Evolutionary conservation across 2,113 vertebrate species (phyloP), one percentile per base, ranked within the genome.

Genomic region (Sander lucioperca): DNA sequence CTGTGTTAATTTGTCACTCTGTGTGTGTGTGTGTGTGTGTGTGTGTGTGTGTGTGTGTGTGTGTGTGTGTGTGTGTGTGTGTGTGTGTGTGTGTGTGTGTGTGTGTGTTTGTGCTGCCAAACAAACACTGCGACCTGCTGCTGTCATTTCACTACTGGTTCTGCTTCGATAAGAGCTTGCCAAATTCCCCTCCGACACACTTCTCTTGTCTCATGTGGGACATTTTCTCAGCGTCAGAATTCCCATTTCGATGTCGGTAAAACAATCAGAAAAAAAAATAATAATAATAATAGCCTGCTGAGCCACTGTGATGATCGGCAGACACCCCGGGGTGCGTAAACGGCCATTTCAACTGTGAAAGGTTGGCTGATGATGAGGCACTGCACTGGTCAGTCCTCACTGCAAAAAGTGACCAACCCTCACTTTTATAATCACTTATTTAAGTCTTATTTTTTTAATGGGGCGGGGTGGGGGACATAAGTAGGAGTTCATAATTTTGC

Each of bases 111-210:
- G 51, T 1, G 25, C 43, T 51, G 23, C 48, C 64, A 74, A 53
- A 82, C 59, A 63, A 58, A 81, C 68, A 25, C 16, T 81, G 70
- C 77, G 62, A 80, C 12, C 33, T 65, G 64, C 69, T 89, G 67
- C 58, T 87, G 83, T 88, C 85, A 91, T 91, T 65, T 92, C 86
- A 72, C 25, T 21, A 80, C 84, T 82, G 2, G 6, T 0, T 77
- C 16, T 59, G 71, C 53, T 59, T 58, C 74, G 21, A 4, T 5
- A 45, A n/a, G 23, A 75, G 25, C 2, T 48, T 16, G 16, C 3
- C 48, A 81, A 93, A 91, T 85, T 88, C 91, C 92, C 91, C 90
- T 80, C 57, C 76, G 73, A 88, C 89, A 88, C 89, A 77, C 77
- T 70, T 86, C 47, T 76, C 68, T 45, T 11, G 75, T 65, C 39